These are phyloP conservation scores for Mus caroli DNA, from an alignment of 2,797 vertebrate genomes.

Conservation along the genomic window DNA sequence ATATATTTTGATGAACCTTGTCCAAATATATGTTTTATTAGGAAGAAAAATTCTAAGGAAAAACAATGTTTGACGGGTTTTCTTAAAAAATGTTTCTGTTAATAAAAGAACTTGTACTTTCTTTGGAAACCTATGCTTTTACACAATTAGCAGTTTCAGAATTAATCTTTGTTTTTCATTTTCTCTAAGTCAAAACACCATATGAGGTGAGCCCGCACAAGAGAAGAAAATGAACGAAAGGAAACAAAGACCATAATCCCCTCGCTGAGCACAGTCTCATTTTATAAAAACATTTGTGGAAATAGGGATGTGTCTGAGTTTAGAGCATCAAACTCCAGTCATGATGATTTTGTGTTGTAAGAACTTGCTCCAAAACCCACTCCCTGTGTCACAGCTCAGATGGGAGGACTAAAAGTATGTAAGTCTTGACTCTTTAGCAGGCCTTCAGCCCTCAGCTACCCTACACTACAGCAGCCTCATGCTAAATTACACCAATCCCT, in stretches of 20 bases:
- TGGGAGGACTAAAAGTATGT: slow-evolving; percentile 86
- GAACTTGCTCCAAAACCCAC: slow-evolving; percentile 88
- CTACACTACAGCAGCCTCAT: slow-evolving; percentile 74
- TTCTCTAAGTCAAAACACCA: slow-evolving; percentile 86
- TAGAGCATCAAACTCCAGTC: slow-evolving; percentile 85
- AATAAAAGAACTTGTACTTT: slow-evolving; percentile 73
- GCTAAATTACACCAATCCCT: slow-evolving; percentile 27
- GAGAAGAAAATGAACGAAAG: slow-evolving; percentile 69
- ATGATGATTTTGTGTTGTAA: slow-evolving; percentile 83
- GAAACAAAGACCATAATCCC: slow-evolving; percentile 74
- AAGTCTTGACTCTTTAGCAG: slow-evolving; percentile 84
- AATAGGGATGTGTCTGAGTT: slow-evolving; percentile 88
- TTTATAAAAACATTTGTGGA: slow-evolving; percentile 87
- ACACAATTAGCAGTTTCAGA: slow-evolving; percentile 81
- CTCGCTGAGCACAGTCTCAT: slow-evolving; percentile 72
- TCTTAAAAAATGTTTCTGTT: slow-evolving; percentile 70
- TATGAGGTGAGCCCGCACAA: slow-evolving; percentile 82
- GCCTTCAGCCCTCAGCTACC: slow-evolving; percentile 80
- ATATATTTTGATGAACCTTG: slow-evolving; percentile 67
- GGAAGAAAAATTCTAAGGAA: slow-evolving; percentile 34
- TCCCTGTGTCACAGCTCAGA: slow-evolving; percentile 88
- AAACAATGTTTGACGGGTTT: background rate
- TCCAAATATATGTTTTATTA: slow-evolving; percentile 68
- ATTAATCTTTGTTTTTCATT: slow-evolving; percentile 84
- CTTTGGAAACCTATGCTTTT: slow-evolving; percentile 73